Evolutionary conservation across 2,888 invertebrate species (phyloP).

Genomic region (Chrysomela aeneicollis): DNA sequence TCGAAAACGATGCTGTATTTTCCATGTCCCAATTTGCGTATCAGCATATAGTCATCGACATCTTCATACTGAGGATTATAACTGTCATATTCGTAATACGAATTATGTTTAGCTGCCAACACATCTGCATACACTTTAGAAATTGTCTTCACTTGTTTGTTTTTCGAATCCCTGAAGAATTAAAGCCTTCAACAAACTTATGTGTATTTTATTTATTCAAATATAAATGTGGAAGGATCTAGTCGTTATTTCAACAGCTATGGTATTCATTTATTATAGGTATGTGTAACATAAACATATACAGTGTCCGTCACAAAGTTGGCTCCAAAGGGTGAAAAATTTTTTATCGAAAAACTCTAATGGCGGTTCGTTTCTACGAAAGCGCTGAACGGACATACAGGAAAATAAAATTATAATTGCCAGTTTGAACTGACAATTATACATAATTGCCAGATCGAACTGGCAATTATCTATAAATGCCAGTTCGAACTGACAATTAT

Average conservation of each 20-base stretch:
- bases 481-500: no score
- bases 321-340: no score
- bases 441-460: no score
- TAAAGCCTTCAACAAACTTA: neutral
- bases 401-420: no score
- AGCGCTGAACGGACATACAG: no score
- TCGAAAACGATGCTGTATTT: slow-evolving; percentile 61
- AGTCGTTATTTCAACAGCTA: neutral
- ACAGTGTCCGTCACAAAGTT: no score
- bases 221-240: neutral
- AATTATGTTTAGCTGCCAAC: slow-evolving; percentile 51
- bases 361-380: no score
- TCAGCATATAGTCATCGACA: slow-evolving; percentile 54
- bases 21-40: slow-evolving; percentile 58
- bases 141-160: slow-evolving; percentile 47
- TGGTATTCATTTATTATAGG: no score
- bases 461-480: no score
- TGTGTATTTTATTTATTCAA: neutral
- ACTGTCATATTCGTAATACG: slow-evolving; percentile 57
- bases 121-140: slow-evolving; percentile 57
- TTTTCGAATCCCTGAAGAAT: slow-evolving; percentile 44
- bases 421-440: no score
- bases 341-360: no score
- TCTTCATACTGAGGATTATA: slow-evolving; percentile 53
- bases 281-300: no score